Base-by-base conservation (phyloP, 2,797 vertebrate genomes). In the Neomorphus geoffroyi region DNA sequence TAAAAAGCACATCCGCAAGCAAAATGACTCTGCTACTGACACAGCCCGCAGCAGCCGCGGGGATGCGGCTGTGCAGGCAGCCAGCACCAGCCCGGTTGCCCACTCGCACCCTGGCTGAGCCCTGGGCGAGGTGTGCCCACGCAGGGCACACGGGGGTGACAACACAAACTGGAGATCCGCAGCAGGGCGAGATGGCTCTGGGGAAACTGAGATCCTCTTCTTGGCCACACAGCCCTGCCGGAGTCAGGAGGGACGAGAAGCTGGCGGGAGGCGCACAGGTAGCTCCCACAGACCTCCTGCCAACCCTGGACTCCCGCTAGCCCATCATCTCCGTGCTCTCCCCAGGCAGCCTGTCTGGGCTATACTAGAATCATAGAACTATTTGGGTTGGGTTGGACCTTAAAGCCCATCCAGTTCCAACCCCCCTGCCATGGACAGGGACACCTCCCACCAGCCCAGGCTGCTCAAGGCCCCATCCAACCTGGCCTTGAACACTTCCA, bases 1-100 rank as follows among this genome's bases (percentile, higher is more conserved):
- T 95, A 96, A 97, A 97, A 97, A 96, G 96, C 94, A 96, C 95
- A 96, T 97, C 96, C 94, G 84, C 93, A 72, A 81, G 94, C 96
- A 92, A 57, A 94, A 85, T 87, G 96, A 96, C 96, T 96, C 94
- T 90, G 93, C 96, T 93, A 96, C 95, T 94, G 94, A 95, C 94
- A 93, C 93, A 95, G 92, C 60, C 87, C 8, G 41, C 78, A 45
- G 91, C 2, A 53, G 78, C 54, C 6, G 51, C 23, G 35, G 79
- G 83, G 61, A 72, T 51, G 4, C 6, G 86, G 88, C 90, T 19
- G 84, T 14, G 85, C 66, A 24, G 65, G 78, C 66, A 87, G 86
- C 39, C 88, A 32, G 86, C 65, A 46, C 73, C 8, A 4, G 23
- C 27, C 56, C 18, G 5, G 82, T 53, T 2, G 73, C 81, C 80